Evolutionary conservation across 2,113 vertebrate genomes (phyloP), one percentile per base, ranked within the genome.

Genomic region (Henicopernis longicauda): DNA sequence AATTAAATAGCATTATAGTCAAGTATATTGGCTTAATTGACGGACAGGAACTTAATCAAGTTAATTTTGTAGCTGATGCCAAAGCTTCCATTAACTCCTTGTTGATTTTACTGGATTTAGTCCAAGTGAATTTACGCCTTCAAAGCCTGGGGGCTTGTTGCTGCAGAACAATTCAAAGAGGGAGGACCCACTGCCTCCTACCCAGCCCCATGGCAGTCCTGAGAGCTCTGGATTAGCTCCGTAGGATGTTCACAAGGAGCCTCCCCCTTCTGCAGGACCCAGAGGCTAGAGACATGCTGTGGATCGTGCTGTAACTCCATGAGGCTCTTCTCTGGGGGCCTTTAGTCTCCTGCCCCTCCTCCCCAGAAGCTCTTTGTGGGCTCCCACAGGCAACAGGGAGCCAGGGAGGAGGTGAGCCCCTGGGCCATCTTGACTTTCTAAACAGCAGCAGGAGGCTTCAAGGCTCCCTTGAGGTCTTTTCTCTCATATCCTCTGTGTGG

Each of bases 21-120:
- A 65, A 97, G 95, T 94, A 95, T 69, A 96, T 97, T 93, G 97
- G 91, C 94, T 97, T 98, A 98, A 98, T 98, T 98, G 98, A 98
- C 8, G 85, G 97, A 80, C 97, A 91, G 96, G 95, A 96, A 96
- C 97, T 98, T 97, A 97, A 98, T 97, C 80, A 81, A 50, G 89
- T 86, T 98, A 97, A 98, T 98, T 98, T 93, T 80, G 38, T 29
- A 85, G 92, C 40, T 36, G 82, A 69, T 47, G 78, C 61, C 45
- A 86, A 94, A 93, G 86, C 66, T 94, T 86, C 88, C 73, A 81
- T 98, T 98, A 97, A 97, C 97, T 94, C 97, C 78, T 97, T 85
- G 82, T n/a, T 86, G 97, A 62, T 82, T 93, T 14, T 9, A 18
- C 25, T 1, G 52, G 50, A 81, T 67, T 91, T 23, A 40, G 52